Evolutionary conservation across 1,140 invertebrate genomes (phyloP).

Genomic region (Scaptomyza pallida): DNA sequence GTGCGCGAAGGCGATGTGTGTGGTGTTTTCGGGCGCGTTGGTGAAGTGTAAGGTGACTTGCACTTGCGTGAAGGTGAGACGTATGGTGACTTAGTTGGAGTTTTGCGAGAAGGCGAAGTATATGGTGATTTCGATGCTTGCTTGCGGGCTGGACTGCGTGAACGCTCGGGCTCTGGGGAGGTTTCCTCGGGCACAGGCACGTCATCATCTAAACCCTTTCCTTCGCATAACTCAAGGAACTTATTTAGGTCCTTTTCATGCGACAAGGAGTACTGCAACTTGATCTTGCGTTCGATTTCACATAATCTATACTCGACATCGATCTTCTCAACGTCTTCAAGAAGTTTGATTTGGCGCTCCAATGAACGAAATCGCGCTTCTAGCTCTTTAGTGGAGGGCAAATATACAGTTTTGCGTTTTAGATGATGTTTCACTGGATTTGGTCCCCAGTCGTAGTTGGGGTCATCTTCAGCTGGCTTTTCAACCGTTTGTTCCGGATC

Average conservation of each 20-base stretch:
- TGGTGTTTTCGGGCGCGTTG: constrained; percentile 50
- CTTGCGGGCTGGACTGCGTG: constrained; percentile 61
- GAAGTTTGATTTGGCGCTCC: constrained; percentile 74
- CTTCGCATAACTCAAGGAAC: constrained; percentile 74
- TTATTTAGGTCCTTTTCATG: constrained; percentile 79
- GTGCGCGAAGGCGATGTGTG: constrained; percentile 58
- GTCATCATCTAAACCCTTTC: constrained; percentile 70
- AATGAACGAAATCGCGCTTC: constrained; percentile 75
- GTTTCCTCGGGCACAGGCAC: constrained; percentile 1
- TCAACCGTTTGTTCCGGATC: not conserved
- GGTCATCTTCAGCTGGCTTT: constrained; percentile 21
- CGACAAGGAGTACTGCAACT: constrained; percentile 75
- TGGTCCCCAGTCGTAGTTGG: constrained; percentile 73
- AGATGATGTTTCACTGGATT: constrained; percentile 76
- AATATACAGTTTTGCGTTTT: constrained; percentile 72
- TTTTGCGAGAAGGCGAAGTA: constrained; percentile 52
- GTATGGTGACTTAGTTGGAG: constrained; percentile 49
- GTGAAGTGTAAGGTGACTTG: constrained; percentile 63
- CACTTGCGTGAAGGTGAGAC: constrained; percentile 57
- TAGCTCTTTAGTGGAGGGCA: constrained; percentile 76
- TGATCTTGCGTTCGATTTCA: constrained; percentile 79
- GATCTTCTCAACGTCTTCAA: constrained; percentile 80
- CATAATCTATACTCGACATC: constrained; percentile 73
- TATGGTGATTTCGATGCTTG: constrained; percentile 38
- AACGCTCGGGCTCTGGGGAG: constrained; percentile 27